Evolutionary conservation across 2,113 vertebrate genomes (phyloP), one percentile per base, ranked within the genome.

Genomic region (Trogon melanurus): DNA sequence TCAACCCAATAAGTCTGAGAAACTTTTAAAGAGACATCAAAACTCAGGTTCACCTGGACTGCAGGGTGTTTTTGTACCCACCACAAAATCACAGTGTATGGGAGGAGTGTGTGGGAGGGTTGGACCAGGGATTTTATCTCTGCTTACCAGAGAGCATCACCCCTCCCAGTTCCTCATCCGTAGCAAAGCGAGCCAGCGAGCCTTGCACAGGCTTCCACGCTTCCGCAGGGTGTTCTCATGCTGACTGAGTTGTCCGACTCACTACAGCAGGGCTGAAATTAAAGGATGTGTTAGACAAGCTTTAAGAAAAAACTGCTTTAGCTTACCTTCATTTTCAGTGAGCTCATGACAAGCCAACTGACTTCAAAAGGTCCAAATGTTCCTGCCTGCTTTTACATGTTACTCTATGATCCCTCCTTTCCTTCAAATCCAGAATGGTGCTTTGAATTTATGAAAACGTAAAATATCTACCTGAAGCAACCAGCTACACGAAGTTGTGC

Each of bases 21-120:
- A 92, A 65, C 23, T 26, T 73, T 41, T 45, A 51, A 79, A 86
- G 41, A 69, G 7, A 44, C 26, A 69, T 20, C 17, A 51, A 32
- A 90, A 48, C 48, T 89, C 57, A 36, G 41, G 18, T 34, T 48
- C 57, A 21, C 13, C 32, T 60, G 45, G 32, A 34, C 27, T 0
- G 0, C 5, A 22, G 13, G 41, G 71, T 27, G 27, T 1, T 64
- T 64, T 56, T 51, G 38, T 76, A 20, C 7, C 29, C 32, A 51
- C 6, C 4, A 1, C 2, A 22, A 0, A 0, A 72, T 27, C 56
- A 15, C 69, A 50, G 61, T 0, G 2, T 5, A 6, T 1, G 13
- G 30, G 32, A 48, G 26, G 65, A 36, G 36, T 36, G 36, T 36
- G 9, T 36, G 36, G 9, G 36, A 36, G 36, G 36, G n/a, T 4